Conservation (phyloP, 2,888 invertebrate species). For the Tenthredo livida region DNA sequence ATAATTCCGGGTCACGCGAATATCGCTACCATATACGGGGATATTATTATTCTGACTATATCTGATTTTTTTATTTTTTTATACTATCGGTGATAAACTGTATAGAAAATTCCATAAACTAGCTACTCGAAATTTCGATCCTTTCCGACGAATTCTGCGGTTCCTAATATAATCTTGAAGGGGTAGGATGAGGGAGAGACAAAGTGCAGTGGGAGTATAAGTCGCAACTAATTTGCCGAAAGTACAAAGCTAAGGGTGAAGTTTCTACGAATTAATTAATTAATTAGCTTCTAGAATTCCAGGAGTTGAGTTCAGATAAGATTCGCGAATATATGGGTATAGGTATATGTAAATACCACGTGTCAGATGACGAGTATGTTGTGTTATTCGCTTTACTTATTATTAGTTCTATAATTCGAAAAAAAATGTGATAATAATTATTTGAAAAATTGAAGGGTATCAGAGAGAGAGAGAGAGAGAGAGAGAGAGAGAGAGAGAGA, state of each 20-base stretch:
- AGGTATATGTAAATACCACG: not conserved
- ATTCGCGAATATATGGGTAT: not conserved
- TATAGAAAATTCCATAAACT: not conserved
- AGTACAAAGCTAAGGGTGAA: not conserved
- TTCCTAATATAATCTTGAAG: no score
- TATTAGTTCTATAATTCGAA: not conserved
- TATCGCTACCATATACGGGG: no score
- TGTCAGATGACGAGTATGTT: not conserved
- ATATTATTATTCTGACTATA: no score
- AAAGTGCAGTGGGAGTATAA: not conserved
- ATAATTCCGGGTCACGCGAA: not conserved
- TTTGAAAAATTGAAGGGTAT: no score
- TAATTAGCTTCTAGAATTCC: not conserved
- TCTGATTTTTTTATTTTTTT: no score
- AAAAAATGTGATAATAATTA: no score
- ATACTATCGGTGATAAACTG: not conserved
- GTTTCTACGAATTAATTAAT: not conserved
- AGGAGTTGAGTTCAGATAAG: not conserved
- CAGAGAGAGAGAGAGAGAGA: no score
- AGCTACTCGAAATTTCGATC: not conserved
- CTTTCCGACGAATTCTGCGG: no score
- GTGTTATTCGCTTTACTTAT: not conserved
- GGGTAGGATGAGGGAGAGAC: no score
- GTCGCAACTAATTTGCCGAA: not conserved
- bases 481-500: no score